These are phyloP conservation scores for Notodonta dromedarius DNA, from an alignment of 2,888 invertebrate genomes.

Conservation along the genomic window DNA sequence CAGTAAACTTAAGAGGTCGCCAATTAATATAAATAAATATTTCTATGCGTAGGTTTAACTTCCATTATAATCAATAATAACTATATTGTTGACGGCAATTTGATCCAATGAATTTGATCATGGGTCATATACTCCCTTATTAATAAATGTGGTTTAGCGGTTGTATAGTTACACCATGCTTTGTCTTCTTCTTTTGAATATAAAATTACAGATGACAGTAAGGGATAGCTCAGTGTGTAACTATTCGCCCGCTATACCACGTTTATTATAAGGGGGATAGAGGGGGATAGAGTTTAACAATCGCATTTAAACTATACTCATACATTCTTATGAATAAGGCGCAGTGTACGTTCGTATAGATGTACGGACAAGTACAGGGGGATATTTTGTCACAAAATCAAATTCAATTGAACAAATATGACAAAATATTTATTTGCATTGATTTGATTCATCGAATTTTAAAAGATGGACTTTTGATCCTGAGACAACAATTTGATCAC, in stretches of 20 bases:
- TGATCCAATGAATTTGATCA: not conserved
- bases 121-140: not conserved
- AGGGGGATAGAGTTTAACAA: not conserved
- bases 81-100: not conserved
- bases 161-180: too few species aligned
- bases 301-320: not conserved
- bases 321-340: slow-evolving; percentile 32
- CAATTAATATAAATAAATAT: slow-evolving; percentile 4
- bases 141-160: too few species aligned
- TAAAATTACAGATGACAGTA: too few species aligned
- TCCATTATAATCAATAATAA: slow-evolving; percentile 3
- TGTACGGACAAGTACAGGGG: slow-evolving; percentile 28
- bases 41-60: slow-evolving; percentile 4
- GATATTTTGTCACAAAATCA: slow-evolving; percentile 20
- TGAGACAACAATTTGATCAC: too few species aligned
- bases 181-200: too few species aligned
- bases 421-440: not conserved
- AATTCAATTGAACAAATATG: too few species aligned
- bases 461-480: too few species aligned
- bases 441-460: not conserved
- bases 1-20: slow-evolving; percentile 41
- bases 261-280: too few species aligned
- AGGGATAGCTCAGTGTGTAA: too few species aligned
- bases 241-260: too few species aligned
- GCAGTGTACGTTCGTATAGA: slow-evolving; percentile 35